Percentiles rank a stretch among this genome's conserved stretches.
Evolutionary conservation across 2,113 vertebrate species (phyloP).

Genomic region (Synchiropus splendidus): DNA sequence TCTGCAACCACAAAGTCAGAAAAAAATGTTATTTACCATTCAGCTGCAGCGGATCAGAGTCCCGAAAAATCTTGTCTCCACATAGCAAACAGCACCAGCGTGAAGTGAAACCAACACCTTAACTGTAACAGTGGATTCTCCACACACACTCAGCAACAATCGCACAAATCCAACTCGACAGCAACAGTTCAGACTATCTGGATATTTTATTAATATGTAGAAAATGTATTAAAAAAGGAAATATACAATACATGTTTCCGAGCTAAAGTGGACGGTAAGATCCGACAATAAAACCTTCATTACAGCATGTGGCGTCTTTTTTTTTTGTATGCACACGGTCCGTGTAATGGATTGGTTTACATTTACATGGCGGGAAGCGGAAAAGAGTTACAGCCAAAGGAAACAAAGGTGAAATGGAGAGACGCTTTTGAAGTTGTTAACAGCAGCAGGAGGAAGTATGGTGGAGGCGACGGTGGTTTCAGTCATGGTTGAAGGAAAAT

Average conservation of each 20-base stretch:
- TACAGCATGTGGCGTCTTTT: slow-evolving; percentile 29
- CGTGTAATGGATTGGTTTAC: slow-evolving; percentile 42
- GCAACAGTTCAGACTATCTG: slow-evolving; percentile 54
- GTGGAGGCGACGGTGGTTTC: no score
- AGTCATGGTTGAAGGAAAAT: no score
- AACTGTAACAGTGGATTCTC: no score
- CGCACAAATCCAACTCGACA: background rate
- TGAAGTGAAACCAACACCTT: no score
- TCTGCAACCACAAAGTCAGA: no score
- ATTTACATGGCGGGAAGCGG: slow-evolving; percentile 42
- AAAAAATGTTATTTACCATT: no score
- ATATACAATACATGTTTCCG: slow-evolving; percentile 92
- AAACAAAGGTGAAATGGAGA: slow-evolving; percentile 15
- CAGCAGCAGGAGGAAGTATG: no score
- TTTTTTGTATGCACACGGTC: slow-evolving; percentile 38
- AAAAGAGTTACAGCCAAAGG: background rate
- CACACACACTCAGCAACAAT: background rate
- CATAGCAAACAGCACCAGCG: no score
- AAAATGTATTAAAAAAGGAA: slow-evolving; percentile 99
- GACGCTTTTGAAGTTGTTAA: no score
- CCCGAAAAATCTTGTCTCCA: no score
- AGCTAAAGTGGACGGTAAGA: slow-evolving; percentile 82
- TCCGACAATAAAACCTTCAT: slow-evolving; percentile 54
- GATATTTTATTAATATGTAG: slow-evolving; percentile 99
- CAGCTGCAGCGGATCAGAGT: no score